Base-by-base conservation (phyloP, 2,888 invertebrate species). In the Drosophila rubida region DNA sequence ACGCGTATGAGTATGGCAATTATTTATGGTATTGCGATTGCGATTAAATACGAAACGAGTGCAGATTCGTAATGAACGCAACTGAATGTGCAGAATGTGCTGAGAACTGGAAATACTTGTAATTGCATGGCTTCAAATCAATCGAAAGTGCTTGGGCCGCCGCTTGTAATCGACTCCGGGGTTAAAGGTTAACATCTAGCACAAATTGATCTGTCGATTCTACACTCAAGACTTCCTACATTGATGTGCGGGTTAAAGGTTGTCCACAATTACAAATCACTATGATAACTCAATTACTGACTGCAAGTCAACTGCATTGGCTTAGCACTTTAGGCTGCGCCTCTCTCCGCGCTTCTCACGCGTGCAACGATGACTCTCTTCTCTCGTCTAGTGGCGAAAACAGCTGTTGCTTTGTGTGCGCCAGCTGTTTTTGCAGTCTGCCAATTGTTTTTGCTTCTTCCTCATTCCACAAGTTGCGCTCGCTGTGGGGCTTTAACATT, bases 21-120 rank as follows among this genome's bases (percentile, higher is more conserved):
- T 45, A 62, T 74, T 67, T 64, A 78, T 70, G 61, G 27, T 44
- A 44, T n/a, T 7, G 54, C 74, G 74, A 74, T 77, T 57, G 72
- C 67, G 32, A 32, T 32, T 25, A 27, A 27, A 19, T 19, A 19
- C 19, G 62, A 57, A 66, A 71, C 45, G 51, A 60, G 48, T 57
- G 48, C 72, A 35, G 9, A 50, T 37, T 37, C 35, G 35, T 37
- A 54, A n/a, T n/a, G n/a, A n/a, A n/a, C n/a, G n/a, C n/a, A n/a
- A 49, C 1, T 67, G 74, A 71, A 71, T 74, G 63, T 69, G 69
- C 42, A 37, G 11, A 44, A 54, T 51, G 27, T 30, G 62, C 50
- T 7, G 54, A 54, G 42, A 32, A 54, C 42, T 42, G 53, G 30
- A 32, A 53, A 53, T 42, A 41, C 42, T 30, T 42, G 53, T 42